Conservation (phyloP, 2,113 vertebrate species). For the Oncorhynchus nerka region DNA sequence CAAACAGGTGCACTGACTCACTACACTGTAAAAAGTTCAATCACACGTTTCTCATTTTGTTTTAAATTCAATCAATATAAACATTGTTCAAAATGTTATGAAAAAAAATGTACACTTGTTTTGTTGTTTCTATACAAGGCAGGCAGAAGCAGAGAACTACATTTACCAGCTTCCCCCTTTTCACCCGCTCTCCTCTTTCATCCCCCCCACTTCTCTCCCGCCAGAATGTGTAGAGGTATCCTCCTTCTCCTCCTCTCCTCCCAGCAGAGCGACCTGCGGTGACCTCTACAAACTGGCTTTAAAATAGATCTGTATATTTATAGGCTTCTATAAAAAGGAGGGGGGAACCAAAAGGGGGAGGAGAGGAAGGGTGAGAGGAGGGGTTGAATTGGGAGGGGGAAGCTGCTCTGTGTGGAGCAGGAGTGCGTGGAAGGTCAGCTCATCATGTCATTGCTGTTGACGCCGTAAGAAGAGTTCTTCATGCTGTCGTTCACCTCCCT, state of each 20-base stretch:
- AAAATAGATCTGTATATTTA: constrained; percentile 82
- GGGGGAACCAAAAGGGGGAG: constrained; percentile 13
- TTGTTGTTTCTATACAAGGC: constrained; percentile 88
- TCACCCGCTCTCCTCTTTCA: neutral
- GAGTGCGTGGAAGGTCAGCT: constrained; percentile 87
- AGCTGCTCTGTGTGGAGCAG: constrained; percentile 13
- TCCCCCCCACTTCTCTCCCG: neutral
- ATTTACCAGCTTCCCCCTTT: constrained; percentile 60
- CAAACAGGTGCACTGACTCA: constrained; percentile 84
- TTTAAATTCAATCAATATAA: constrained; percentile 93
- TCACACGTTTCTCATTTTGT: constrained; percentile 66
- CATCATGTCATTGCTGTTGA: constrained; percentile 99
- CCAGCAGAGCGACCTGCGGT: constrained; percentile 34
- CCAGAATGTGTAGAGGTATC: constrained; percentile 53
- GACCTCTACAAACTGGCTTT: constrained; percentile 67
- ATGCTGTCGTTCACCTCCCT: constrained; percentile 97
- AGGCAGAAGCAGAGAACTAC: constrained; percentile 87
- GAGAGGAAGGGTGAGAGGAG: constrained; percentile 22
- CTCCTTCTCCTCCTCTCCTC: constrained; percentile 12
- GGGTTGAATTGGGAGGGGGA: constrained; percentile 1
- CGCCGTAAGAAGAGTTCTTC: constrained; percentile 96
- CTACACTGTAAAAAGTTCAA: constrained; percentile 92
- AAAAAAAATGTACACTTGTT: constrained; percentile 97
- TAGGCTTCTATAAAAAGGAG: constrained; percentile 71
- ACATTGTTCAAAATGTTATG: constrained; percentile 99